Evolutionary conservation across 2,113 vertebrate genomes (phyloP), one percentile per base, ranked within the genome.

Genomic region (Argyrosomus japonicus): DNA sequence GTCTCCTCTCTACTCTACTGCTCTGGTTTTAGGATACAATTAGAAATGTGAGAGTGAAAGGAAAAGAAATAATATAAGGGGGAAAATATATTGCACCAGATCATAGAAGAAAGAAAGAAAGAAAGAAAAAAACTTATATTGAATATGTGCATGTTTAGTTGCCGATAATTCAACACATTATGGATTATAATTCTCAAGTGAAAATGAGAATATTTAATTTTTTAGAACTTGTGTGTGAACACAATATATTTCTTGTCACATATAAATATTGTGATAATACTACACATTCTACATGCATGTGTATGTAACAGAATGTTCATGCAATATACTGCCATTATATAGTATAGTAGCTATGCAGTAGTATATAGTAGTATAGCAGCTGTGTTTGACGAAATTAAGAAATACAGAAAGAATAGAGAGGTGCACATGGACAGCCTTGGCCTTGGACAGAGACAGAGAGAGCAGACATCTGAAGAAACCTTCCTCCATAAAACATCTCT

Each of bases 401-500:
- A 47, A 53, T 1, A 62, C 67, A 10, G 68, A 64, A 18, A 47
- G 2, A 61, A 25, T 10, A 78, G 48, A 32, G 32, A 13, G 57
- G 23, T 17, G 27, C 21, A 53, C 50, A 62, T 6, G 27, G 15
- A 61, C 60, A 71, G 27, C 25, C 21, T 21, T 40, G n/a, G 27
- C 25, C 25, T 21, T 40, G n/a, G 68, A 63, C n/a, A 63, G 43
- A 57, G 57, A 74, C 19, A 74, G 67, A 36, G 57, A 48, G 36
- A 69, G 27, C 57, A 78, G 61, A 76, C 29, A 57, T 32, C 65
- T 68, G 61, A 87, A 75, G 70, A 64, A 87, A 87, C 77, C 72
- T 88, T 61, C 57, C 45, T 73, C 81, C 48, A 79, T 76, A 78
- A 89, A 90, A 73, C 63, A 84, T 84, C 83, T 91, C 75, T 77